Conservation (phyloP, 2,113 vertebrate genomes). For the Saguinus imperator region DNA sequence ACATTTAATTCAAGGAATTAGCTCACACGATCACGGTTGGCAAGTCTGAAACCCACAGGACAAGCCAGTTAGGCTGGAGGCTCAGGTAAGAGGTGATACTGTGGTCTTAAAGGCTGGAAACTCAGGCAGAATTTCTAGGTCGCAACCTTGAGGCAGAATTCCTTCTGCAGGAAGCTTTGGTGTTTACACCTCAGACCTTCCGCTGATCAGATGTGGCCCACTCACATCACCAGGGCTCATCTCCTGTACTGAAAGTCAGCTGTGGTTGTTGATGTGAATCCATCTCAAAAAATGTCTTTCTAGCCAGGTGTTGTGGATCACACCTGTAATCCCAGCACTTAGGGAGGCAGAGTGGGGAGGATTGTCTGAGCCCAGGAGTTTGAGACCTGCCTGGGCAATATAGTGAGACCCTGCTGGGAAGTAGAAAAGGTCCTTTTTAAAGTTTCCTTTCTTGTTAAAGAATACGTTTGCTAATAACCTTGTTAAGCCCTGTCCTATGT, state of each 20-base stretch:
- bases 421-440: too few species aligned
- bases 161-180: background rate
- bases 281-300: too few species aligned
- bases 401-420: too few species aligned
- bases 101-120: background rate
- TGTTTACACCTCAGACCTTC: background rate
- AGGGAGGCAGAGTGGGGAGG: too few species aligned
- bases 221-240: background rate
- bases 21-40: background rate
- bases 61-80: background rate
- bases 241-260: background rate
- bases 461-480: too few species aligned
- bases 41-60: background rate
- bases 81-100: background rate
- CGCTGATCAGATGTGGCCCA: too few species aligned
- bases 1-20: background rate
- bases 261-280: background rate
- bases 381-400: too few species aligned
- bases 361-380: too few species aligned
- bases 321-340: too few species aligned
- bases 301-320: too few species aligned
- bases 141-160: background rate
- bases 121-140: background rate
- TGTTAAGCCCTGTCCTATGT: too few species aligned
- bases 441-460: too few species aligned